A percentile compares a stretch with the other conserved stretches of the same genome.
phyloP scores from a whole-genome alignment of 2,888 invertebrate genomes.

The Polymixis flavicincta region DNA sequence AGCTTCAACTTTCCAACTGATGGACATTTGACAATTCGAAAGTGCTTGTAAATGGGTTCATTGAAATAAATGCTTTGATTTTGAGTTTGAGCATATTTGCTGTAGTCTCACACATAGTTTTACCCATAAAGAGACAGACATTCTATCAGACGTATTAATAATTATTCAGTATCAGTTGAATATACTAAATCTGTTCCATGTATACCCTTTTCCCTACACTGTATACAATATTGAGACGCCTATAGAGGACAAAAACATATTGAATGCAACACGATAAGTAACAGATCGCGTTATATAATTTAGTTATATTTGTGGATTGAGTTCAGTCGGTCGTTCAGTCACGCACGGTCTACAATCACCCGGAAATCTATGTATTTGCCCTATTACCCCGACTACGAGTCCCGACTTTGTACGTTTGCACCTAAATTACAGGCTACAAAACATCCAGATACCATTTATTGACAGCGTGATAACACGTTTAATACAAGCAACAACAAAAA shows the following conservation, averaged over 20 bases:
- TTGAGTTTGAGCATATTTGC: too few relatives aligned
- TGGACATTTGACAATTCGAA: too few relatives aligned
- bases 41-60: too few relatives aligned
- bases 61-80: too few relatives aligned
- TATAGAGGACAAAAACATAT: conserved; percentile 31
- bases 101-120: not conserved
- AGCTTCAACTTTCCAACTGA: too few relatives aligned
- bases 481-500: conserved; percentile 27
- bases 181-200: too few relatives aligned
- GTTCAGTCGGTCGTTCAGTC: conserved; percentile 70
- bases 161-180: not conserved
- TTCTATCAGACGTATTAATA: not conserved
- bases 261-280: conserved; percentile 33
- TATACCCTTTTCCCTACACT: not conserved
- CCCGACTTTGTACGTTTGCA: conserved; percentile 54
- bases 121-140: not conserved
- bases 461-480: conserved; percentile 62
- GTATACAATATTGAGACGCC: not conserved
- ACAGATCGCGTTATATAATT: conserved; percentile 55
- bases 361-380: conserved; percentile 80
- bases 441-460: conserved; percentile 64
- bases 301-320: conserved; percentile 60
- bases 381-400: conserved; percentile 69
- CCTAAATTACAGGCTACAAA: conserved; percentile 62
- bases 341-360: conserved; percentile 76